Evolutionary conservation across 1,140 invertebrate species (phyloP).

Genomic region (Achatina immaculata): DNA sequence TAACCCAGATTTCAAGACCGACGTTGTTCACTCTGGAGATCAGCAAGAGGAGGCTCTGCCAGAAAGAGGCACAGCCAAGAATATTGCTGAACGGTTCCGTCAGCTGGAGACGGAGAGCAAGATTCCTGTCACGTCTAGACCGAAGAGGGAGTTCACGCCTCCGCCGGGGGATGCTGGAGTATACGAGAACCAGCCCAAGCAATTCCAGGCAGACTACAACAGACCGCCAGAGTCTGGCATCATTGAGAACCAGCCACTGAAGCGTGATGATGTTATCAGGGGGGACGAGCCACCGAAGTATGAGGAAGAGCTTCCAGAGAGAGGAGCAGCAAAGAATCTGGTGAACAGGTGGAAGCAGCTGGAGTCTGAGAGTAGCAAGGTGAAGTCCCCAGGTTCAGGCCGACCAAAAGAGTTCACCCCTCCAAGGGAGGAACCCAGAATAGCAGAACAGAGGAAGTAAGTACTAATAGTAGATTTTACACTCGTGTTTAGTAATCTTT

Average conservation of each 20-base stretch:
- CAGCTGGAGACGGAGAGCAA: constrained; percentile 52
- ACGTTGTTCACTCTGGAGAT: constrained; percentile 54
- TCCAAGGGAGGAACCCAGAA: constrained; percentile 54
- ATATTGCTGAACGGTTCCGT: constrained; percentile 57
- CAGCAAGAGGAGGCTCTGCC: constrained; percentile 55
- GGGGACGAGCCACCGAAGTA: constrained; percentile 44
- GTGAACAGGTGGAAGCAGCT: constrained; percentile 62
- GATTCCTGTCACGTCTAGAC: constrained; percentile 42
- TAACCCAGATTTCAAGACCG: constrained; percentile 49
- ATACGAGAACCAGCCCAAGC: constrained; percentile 57
- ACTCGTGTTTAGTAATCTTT: no score
- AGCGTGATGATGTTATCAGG: constrained; percentile 50
- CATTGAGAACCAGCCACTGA: constrained; percentile 57
- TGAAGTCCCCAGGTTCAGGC: constrained; percentile 43
- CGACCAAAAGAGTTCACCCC: constrained; percentile 65
- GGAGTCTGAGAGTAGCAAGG: constrained; percentile 51
- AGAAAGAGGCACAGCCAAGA: constrained; percentile 59
- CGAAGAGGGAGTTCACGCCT: constrained; percentile 57
- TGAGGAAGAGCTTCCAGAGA: constrained; percentile 62
- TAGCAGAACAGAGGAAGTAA: constrained; percentile 34
- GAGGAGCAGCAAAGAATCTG: constrained; percentile 62
- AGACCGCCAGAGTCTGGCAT: constrained; percentile 60
- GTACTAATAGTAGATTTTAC: no score
- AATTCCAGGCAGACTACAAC: constrained; percentile 51
- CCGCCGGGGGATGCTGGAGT: constrained; percentile 53